Percentiles rank a stretch among this genome's conserved stretches.
These are phyloP conservation scores for Benitochromis conjunctus DNA, from an alignment of 2,113 vertebrate genomes.

Conservation along the genomic window DNA sequence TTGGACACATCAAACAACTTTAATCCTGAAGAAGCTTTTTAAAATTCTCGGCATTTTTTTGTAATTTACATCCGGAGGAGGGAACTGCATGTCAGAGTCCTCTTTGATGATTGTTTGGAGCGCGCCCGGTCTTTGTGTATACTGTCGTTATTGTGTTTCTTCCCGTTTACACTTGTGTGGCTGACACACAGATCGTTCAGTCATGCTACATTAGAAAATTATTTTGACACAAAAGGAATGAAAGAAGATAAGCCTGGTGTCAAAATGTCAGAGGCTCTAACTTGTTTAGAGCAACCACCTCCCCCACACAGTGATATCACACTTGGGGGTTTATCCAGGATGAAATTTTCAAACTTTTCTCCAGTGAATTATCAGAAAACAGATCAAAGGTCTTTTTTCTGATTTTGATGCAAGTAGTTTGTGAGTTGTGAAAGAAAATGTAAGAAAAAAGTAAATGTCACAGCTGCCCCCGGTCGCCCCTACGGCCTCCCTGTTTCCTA, in stretches of 20 bases:
- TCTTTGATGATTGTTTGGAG: not conserved
- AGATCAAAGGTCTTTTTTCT: not conserved
- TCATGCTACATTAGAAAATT: fast-evolving
- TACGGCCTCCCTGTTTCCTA: not conserved
- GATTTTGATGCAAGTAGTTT: not conserved
- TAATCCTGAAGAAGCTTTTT: too few relatives aligned
- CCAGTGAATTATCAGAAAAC: too few relatives aligned
- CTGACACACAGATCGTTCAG: not conserved
- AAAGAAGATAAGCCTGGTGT: not conserved
- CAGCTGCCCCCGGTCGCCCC: not conserved
- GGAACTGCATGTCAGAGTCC: too few relatives aligned
- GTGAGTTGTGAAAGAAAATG: fast-evolving
- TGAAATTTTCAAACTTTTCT: not conserved
- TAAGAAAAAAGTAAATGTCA: not conserved
- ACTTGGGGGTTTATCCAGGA: not conserved
- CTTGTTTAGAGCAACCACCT: not conserved
- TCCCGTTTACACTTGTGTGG: too few relatives aligned
- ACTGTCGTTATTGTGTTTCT: too few relatives aligned
- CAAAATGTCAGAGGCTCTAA: not conserved
- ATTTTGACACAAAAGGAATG: not conserved
- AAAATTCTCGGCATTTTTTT: too few relatives aligned
- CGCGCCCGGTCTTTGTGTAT: too few relatives aligned
- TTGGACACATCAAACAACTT: too few relatives aligned
- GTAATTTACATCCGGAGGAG: too few relatives aligned
- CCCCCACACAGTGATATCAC: not conserved